Evolutionary conservation across 2,888 invertebrate genomes (phyloP).

Genomic region (Eledone cirrhosa): DNA sequence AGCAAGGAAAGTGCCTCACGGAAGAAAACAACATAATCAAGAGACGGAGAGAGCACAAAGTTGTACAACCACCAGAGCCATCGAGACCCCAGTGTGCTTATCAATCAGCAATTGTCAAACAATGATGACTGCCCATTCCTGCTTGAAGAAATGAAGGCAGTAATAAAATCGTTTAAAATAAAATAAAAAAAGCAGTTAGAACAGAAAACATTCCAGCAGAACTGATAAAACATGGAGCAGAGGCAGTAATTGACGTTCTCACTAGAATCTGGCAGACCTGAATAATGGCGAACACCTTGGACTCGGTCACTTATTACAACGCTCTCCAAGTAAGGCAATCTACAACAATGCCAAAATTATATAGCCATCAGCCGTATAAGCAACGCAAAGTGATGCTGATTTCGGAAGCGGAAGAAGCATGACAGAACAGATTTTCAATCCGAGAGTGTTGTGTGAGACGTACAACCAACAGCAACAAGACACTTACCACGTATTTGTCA

Average conservation of each 20-base stretch:
- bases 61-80: slow-evolving; percentile 29
- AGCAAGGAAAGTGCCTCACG: slow-evolving; percentile 30
- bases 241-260: neutral
- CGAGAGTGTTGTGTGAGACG: neutral
- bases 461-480: neutral
- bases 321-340: neutral
- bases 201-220: slow-evolving; percentile 33
- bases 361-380: neutral
- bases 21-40: slow-evolving; percentile 31
- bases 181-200: slow-evolving; percentile 34
- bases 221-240: too few relatives aligned
- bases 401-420: too few relatives aligned
- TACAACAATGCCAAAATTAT: neutral
- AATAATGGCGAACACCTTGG: neutral
- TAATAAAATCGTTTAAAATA: slow-evolving; percentile 34
- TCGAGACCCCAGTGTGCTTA: slow-evolving; percentile 3
- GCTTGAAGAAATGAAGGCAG: slow-evolving; percentile 33
- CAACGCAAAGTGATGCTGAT: neutral
- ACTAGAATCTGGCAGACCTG: neutral
- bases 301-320: neutral
- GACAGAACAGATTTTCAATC: neutral
- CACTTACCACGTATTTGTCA: neutral
- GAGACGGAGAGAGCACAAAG: slow-evolving; percentile 35
- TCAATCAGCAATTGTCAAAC: neutral
- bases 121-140: slow-evolving; percentile 26